Evolutionary conservation across 2,113 vertebrate species (phyloP).

Genomic region (Nymphicus hollandicus): DNA sequence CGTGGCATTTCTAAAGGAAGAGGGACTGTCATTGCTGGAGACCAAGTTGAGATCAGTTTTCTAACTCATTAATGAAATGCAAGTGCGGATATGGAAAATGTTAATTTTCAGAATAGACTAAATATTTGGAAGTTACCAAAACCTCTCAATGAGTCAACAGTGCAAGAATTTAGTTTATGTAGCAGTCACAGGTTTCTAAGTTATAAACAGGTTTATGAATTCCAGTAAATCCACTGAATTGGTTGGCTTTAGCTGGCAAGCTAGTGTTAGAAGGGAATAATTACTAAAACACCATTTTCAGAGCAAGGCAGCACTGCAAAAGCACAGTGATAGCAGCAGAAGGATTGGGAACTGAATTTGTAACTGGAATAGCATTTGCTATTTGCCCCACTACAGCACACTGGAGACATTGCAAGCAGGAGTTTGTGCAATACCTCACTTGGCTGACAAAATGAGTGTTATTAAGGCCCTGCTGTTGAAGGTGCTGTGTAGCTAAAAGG

Average conservation of each 20-base stretch:
- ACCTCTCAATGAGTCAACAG: rapidly evolving
- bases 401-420: background rate
- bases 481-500: background rate
- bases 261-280: background rate
- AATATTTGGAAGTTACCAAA: too few relatives aligned
- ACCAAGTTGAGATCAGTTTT: background rate
- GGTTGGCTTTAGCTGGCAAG: background rate
- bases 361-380: background rate
- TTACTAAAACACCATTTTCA: rapidly evolving
- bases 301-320: background rate
- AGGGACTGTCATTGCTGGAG: background rate
- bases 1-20: background rate
- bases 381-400: rapidly evolving
- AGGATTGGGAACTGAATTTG: rapidly evolving
- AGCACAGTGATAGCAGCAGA: background rate
- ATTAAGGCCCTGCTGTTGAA: background rate
- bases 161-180: rapidly evolving
- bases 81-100: rapidly evolving
- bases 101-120: background rate
- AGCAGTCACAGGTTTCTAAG: background rate
- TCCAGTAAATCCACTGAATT: background rate
- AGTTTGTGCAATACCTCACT: rapidly evolving
- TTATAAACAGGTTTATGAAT: background rate
- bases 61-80: too few relatives aligned
- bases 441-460: rapidly evolving